phyloP scores from a whole-genome alignment of 2,113 vertebrate species.

The Casuarius casuarius region DNA sequence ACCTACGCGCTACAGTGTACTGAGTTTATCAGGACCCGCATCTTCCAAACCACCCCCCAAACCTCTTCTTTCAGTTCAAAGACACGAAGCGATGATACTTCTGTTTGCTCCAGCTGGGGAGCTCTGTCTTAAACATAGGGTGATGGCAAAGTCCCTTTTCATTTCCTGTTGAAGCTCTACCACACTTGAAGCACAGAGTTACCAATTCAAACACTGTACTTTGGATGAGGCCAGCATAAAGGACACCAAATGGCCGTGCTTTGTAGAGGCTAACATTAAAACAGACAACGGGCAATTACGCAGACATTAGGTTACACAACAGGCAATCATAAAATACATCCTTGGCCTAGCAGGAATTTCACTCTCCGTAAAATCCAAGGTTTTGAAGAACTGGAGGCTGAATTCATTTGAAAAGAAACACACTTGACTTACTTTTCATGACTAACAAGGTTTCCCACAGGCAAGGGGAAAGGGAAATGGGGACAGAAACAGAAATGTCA shows the following conservation, averaged over 20 bases:
- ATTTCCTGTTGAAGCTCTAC: background rate
- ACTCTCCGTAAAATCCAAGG: background rate
- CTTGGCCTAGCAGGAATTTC: background rate
- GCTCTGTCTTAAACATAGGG: background rate
- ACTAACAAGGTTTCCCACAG: background rate
- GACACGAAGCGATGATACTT: accelerated
- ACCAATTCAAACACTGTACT: accelerated
- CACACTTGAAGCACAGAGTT: background rate
- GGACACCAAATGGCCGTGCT: background rate
- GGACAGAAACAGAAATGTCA: background rate
- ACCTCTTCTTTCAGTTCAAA: background rate
- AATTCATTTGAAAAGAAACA: background rate
- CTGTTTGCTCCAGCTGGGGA: background rate
- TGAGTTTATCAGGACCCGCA: accelerated
- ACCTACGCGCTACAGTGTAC: accelerated
- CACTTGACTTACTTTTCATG: background rate
- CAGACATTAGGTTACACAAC: background rate
- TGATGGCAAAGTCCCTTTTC: background rate
- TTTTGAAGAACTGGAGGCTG: background rate
- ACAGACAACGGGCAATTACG: background rate
- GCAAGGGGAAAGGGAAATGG: background rate
- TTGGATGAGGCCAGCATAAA: background rate
- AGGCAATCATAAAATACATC: background rate
- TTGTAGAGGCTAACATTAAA: background rate
- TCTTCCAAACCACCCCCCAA: background rate